A percentile compares a stretch with the other conserved stretches of the same genome.
Conservation (phyloP, 2,113 vertebrate species). For the Ivindomyrus marchei region DNA sequence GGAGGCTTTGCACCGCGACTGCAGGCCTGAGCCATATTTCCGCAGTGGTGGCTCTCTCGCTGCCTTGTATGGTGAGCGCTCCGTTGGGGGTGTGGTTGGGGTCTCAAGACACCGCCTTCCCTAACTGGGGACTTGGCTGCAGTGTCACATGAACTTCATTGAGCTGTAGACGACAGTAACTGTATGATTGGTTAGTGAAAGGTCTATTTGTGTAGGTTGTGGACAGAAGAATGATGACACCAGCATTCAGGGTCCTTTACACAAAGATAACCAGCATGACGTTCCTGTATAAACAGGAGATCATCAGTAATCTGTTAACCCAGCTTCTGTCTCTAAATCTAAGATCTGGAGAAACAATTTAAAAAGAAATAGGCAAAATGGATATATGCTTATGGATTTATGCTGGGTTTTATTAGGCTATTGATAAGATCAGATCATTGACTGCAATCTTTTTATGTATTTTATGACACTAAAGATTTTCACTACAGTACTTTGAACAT, state of each 20-base stretch:
- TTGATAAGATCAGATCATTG: neutral
- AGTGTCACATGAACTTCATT: neutral
- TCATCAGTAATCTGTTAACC: neutral
- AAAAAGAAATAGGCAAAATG: neutral
- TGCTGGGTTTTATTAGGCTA: neutral
- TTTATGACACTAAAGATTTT: neutral
- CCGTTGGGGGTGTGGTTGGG: neutral
- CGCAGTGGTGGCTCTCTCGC: neutral
- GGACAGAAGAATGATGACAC: neutral
- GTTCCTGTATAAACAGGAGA: neutral
- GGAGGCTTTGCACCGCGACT: neutral
- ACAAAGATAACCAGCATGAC: neutral
- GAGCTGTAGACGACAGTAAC: neutral
- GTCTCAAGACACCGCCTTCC: neutral
- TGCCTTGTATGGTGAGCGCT: neutral
- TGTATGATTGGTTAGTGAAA: neutral
- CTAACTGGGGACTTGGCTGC: neutral
- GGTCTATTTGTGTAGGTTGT: neutral
- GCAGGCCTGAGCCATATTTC: constrained; percentile 6
- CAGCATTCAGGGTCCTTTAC: neutral
- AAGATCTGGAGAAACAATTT: neutral
- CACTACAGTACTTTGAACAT: neutral
- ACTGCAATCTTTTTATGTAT: neutral
- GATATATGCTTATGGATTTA: neutral
- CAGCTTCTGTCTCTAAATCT: neutral